phyloP scores from a whole-genome alignment of 2,888 invertebrate species.

The Parthenolecanium corni region DNA sequence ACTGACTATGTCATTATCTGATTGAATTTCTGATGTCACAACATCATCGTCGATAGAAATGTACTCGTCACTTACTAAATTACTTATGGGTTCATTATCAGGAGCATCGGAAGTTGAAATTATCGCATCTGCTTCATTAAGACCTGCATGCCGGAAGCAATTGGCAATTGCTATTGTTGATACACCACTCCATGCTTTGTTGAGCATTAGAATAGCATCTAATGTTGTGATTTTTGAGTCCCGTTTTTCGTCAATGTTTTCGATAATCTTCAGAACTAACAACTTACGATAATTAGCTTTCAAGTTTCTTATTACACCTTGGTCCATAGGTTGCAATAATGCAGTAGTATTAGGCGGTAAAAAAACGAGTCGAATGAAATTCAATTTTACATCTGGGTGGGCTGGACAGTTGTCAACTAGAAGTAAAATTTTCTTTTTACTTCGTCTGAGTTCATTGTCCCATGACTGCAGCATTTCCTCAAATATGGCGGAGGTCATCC shows the following conservation, averaged over 20 bases:
- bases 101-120: background rate
- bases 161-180: slow-evolving; percentile 34
- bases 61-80: background rate
- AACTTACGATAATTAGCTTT: slow-evolving; percentile 18
- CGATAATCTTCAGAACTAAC: slow-evolving; percentile 21
- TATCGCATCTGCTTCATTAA: background rate
- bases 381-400: slow-evolving; percentile 31
- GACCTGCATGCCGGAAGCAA: slow-evolving; percentile 35
- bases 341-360: slow-evolving; percentile 20
- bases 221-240: slow-evolving; percentile 31
- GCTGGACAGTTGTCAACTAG: slow-evolving; percentile 36
- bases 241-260: slow-evolving; percentile 9
- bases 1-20: slow-evolving; percentile 17
- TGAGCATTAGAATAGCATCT: slow-evolving; percentile 35
- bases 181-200: slow-evolving; percentile 35
- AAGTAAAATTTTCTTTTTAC: slow-evolving; percentile 35
- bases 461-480: slow-evolving; percentile 5
- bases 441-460: slow-evolving; percentile 1
- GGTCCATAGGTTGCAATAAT: slow-evolving; percentile 22
- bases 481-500: slow-evolving; percentile 26
- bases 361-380: slow-evolving; percentile 10
- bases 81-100: background rate
- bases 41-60: slow-evolving; percentile 4
- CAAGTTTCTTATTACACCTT: slow-evolving; percentile 16
- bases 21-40: slow-evolving; percentile 15